Evolutionary conservation across 2,888 invertebrate genomes (phyloP).

Genomic region (Hofmannophila pseudospretella): DNA sequence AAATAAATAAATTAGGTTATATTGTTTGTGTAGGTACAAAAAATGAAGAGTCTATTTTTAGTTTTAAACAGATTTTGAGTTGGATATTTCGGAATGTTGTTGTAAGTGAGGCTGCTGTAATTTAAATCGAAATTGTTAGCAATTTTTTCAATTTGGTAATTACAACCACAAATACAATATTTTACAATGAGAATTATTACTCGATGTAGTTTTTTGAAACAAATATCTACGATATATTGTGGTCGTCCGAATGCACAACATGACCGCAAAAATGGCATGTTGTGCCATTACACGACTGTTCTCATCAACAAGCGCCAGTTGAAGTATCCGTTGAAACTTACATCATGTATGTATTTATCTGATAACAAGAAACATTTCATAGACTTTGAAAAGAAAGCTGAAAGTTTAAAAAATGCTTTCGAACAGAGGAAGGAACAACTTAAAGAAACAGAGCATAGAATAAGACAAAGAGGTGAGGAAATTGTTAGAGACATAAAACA

Average conservation of each 20-base stretch:
- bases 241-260: slow-evolving; percentile 22
- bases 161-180: too few relatives aligned
- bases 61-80: too few relatives aligned
- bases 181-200: slow-evolving; percentile 43
- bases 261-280: slow-evolving; percentile 23
- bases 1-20: too few relatives aligned
- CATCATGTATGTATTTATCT: slow-evolving; percentile 49
- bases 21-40: too few relatives aligned
- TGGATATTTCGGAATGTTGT: too few relatives aligned
- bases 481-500: slow-evolving; percentile 64
- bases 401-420: slow-evolving; percentile 75
- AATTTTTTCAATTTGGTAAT: too few relatives aligned
- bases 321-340: slow-evolving; percentile 28
- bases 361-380: slow-evolving; percentile 59
- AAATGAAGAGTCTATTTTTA: too few relatives aligned
- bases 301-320: slow-evolving; percentile 26
- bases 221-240: slow-evolving; percentile 30
- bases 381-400: slow-evolving; percentile 63
- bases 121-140: too few relatives aligned
- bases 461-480: slow-evolving; percentile 62
- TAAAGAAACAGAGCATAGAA: slow-evolving; percentile 74
- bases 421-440: slow-evolving; percentile 80
- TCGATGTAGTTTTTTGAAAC: slow-evolving; percentile 34
- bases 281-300: slow-evolving; percentile 28
- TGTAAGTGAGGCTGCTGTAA: too few relatives aligned